Evolutionary conservation across 2,888 invertebrate genomes (phyloP).

Genomic region (Lasioglossum villosulum): DNA sequence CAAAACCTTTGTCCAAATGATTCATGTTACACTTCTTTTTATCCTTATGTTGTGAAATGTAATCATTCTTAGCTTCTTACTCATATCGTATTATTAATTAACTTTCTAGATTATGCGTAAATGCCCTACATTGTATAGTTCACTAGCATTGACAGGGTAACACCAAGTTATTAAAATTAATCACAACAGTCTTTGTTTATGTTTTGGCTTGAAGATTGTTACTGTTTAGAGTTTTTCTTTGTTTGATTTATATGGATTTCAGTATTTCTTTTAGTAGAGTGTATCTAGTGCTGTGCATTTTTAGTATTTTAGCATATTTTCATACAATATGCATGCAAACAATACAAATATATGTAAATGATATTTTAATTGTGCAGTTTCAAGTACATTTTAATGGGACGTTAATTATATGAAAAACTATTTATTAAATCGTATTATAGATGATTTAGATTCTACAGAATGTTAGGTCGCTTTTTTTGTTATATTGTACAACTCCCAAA

Average conservation of each 20-base stretch:
- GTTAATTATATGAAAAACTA: background rate
- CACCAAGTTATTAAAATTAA: background rate
- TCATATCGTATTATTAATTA: slow-evolving; percentile 20
- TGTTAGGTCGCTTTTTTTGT: background rate
- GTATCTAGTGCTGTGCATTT: slow-evolving; percentile 13
- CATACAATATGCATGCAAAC: slow-evolving; percentile 38
- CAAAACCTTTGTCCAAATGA: slow-evolving; percentile 38
- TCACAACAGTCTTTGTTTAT: slow-evolving; percentile 41
- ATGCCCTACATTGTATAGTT: slow-evolving; percentile 11
- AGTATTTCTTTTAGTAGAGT: slow-evolving; percentile 23
- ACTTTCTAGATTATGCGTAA: background rate
- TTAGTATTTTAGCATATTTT: slow-evolving; percentile 19
- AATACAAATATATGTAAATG: slow-evolving; percentile 5
- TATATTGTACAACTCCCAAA: background rate
- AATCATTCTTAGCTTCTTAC: slow-evolving; percentile 30
- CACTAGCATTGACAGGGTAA: background rate
- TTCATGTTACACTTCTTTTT: slow-evolving; percentile 38
- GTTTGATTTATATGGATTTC: slow-evolving; percentile 25
- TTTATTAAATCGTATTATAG: background rate
- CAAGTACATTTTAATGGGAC: background rate
- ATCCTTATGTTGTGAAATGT: slow-evolving; percentile 34
- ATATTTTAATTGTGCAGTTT: background rate
- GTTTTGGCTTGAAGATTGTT: slow-evolving; percentile 15
- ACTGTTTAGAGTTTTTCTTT: slow-evolving; percentile 20
- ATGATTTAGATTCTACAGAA: background rate